Evolutionary conservation across 2,888 invertebrate species (phyloP).

Genomic region (Bhutanitis thaidina): DNA sequence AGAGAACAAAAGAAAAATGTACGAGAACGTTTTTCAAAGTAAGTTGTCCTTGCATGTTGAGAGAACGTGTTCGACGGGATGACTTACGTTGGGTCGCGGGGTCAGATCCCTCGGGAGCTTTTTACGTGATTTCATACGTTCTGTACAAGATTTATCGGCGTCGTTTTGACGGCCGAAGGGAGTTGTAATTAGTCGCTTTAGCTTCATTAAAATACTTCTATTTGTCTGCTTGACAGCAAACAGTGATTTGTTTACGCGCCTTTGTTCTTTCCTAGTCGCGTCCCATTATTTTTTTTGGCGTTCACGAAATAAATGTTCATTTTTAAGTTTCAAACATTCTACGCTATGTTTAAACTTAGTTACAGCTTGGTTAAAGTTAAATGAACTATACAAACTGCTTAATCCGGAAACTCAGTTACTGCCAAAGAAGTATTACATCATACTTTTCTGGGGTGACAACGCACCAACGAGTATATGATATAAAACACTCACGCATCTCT

Average conservation of each 20-base stretch:
- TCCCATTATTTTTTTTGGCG: slow-evolving; percentile 19
- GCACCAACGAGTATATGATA: too few relatives aligned
- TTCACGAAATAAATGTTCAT: not conserved
- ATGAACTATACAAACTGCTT: too few relatives aligned
- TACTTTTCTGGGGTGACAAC: too few relatives aligned
- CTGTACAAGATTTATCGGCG: slow-evolving; percentile 46
- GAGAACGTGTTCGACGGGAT: slow-evolving; percentile 10
- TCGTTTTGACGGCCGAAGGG: slow-evolving; percentile 45
- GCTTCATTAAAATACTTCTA: slow-evolving; percentile 73
- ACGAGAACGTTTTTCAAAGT: slow-evolving; percentile 14
- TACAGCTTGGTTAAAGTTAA: too few relatives aligned
- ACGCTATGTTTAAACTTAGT: not conserved
- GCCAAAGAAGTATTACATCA: too few relatives aligned
- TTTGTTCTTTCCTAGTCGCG: slow-evolving; percentile 38
- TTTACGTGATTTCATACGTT: slow-evolving; percentile 46
- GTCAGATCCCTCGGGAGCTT: slow-evolving; percentile 45
- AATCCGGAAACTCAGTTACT: too few relatives aligned
- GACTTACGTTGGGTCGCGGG: slow-evolving; percentile 35
- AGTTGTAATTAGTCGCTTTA: slow-evolving; percentile 58
- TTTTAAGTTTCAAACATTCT: slow-evolving; percentile 1
- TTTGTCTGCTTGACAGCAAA: slow-evolving; percentile 55
- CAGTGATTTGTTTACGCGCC: slow-evolving; percentile 61
- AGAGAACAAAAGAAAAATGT: not conserved
- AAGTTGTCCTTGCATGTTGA: slow-evolving; percentile 21
- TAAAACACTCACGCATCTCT: too few relatives aligned